Base-by-base conservation (phyloP, 2,797 vertebrate species). In the Echiichthys vipera region DNA sequence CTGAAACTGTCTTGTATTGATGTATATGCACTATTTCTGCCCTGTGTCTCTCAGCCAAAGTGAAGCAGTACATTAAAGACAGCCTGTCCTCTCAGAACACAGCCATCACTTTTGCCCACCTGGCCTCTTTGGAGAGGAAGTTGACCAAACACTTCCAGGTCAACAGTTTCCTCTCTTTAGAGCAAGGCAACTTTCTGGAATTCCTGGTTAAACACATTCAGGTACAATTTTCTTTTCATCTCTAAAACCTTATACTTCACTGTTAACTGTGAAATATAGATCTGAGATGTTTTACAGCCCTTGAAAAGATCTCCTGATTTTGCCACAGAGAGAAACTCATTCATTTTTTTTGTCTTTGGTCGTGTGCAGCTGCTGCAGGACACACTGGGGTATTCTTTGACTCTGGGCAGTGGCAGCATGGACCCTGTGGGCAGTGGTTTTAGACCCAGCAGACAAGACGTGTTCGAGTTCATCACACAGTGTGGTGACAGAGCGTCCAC, bases 401-500 rank as follows among this genome's bases (percentile, higher is more conserved):
- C 83, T 42, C 83, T 95, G 57, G 68, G 80, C 27, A 74, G 65
- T 24, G 59, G 64, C 43, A 83, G 58, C 70, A 56, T 75, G 55
- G 85, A 86, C 8, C 37, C 51, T 0, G 45, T 45, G 1, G 49
- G 68, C 11, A 77, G 77, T 40, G 89, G 92, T 53, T 93, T 93
- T 81, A 92, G 89, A 78, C 92, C 94, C 66, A 94, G 82, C 76
- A 89, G 86, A 81, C 95, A 96, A 72, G 94, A 96, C 0, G 85
- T 96, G 51, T 95, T 93, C 70, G 95, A 95, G 78, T 95, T 95
- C 80, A 95, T 96, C 84, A 94, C 91, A 39, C 95, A 96, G 82
- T 96, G 94, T 25, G 92, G 92, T 1, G 66, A 87, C 20, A 51
- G 78, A 11, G n/a, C 67, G 22, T 62, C 85, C 42, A 54, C 67